Conservation (phyloP, 2,888 invertebrate species). For the Liodrosophila aerea region DNA sequence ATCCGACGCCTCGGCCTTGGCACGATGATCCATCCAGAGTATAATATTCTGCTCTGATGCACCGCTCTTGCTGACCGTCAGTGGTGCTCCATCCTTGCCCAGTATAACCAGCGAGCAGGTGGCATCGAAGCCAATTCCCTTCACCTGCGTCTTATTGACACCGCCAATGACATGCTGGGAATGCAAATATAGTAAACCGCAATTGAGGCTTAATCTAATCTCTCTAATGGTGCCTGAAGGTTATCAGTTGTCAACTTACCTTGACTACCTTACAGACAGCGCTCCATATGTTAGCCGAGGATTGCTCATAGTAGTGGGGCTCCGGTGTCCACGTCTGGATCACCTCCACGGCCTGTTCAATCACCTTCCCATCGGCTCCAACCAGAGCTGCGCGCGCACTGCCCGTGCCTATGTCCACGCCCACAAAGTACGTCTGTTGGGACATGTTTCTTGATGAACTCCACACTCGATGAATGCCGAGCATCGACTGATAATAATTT, state of each 20-base stretch:
- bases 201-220: slow-evolving; percentile 50
- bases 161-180: slow-evolving; percentile 85
- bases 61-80: slow-evolving; percentile 88
- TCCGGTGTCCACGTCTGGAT: slow-evolving; percentile 91
- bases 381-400: slow-evolving; percentile 94
- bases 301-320: slow-evolving; percentile 93
- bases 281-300: slow-evolving; percentile 94
- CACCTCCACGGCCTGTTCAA: slow-evolving; percentile 85
- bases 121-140: slow-evolving; percentile 96
- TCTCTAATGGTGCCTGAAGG: slow-evolving; percentile 12
- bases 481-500: slow-evolving; percentile 62
- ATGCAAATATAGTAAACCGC: slow-evolving; percentile 7
- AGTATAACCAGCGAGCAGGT: slow-evolving; percentile 95
- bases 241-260: slow-evolving; percentile 83
- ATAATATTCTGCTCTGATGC: slow-evolving; percentile 90
- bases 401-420: slow-evolving; percentile 96
- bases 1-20: slow-evolving; percentile 88
- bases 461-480: slow-evolving; percentile 33
- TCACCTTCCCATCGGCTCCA: slow-evolving; percentile 86
- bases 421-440: slow-evolving; percentile 86
- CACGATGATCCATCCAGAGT: slow-evolving; percentile 97
- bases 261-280: slow-evolving; percentile 87
- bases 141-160: slow-evolving; percentile 85
- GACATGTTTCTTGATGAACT: slow-evolving; percentile 51
- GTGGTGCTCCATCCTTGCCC: slow-evolving; percentile 87